These are phyloP conservation scores for Parasteatoda lunata DNA, from an alignment of 2,888 invertebrate genomes.

Conservation along the genomic window DNA sequence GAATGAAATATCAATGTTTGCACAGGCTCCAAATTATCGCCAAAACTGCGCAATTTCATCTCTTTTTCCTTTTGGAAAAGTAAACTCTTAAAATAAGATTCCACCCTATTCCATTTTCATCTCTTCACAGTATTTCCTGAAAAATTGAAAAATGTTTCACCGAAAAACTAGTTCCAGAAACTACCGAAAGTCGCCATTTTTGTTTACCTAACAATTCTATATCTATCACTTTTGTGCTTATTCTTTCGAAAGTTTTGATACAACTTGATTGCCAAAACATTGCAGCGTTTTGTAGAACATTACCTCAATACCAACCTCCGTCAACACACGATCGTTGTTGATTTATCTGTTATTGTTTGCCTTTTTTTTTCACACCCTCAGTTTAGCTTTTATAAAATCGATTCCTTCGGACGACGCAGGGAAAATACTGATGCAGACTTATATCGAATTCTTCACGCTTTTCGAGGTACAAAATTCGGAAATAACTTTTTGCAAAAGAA, in stretches of 20 bases:
- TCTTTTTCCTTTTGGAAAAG: neutral
- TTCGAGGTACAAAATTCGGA: too few species aligned
- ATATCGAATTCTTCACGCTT: neutral
- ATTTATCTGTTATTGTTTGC: conserved; percentile 6
- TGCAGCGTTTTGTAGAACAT: too few species aligned
- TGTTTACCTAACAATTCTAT: neutral
- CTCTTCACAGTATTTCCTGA: neutral
- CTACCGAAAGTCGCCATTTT: neutral
- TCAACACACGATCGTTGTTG: too few species aligned
- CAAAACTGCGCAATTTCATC: neutral
- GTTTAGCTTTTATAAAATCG: conserved; percentile 36
- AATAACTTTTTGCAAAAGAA: too few species aligned
- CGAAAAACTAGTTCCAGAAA: neutral
- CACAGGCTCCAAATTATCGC: conserved; percentile 13
- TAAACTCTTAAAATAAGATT: neutral
- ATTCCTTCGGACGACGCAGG: neutral
- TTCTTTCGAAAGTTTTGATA: neutral
- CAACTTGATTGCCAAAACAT: too few species aligned
- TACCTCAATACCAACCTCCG: too few species aligned
- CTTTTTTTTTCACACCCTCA: conserved; percentile 25
- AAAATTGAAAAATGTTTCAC: neutral
- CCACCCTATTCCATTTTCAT: neutral
- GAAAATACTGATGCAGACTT: neutral
- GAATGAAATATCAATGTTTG: conserved; percentile 7
- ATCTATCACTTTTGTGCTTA: neutral